A percentile compares a stretch with the other conserved stretches of the same genome.
These are phyloP conservation scores for Pogonognathellus flavescens DNA, from an alignment of 1,140 invertebrate genomes.

Conservation along the genomic window DNA sequence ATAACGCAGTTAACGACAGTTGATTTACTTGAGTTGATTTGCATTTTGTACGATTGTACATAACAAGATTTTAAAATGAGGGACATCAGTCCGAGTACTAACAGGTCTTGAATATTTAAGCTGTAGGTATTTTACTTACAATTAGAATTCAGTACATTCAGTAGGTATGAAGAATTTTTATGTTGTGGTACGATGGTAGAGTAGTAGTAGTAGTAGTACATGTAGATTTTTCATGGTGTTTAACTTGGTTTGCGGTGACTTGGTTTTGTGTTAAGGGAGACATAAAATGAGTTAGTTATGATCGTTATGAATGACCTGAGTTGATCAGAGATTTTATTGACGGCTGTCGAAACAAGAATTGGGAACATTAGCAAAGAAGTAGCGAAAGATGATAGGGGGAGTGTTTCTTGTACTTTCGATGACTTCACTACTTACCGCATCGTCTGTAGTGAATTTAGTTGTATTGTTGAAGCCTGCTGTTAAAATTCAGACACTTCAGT, in stretches of 20 bases:
- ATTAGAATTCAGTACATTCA: too few species aligned
- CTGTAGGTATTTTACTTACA: too few species aligned
- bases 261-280: neutral
- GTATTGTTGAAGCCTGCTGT: neutral
- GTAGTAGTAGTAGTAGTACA: neutral
- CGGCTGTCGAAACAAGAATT: conserved; percentile 16
- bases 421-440: neutral
- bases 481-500: neutral
- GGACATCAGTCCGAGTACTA: too few species aligned
- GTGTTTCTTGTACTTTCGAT: conserved; percentile 14
- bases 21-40: too few species aligned
- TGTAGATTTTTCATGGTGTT: neutral
- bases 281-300: neutral
- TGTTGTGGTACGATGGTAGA: too few species aligned
- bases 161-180: neutral
- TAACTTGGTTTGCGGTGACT: neutral
- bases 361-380: neutral
- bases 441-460: neutral
- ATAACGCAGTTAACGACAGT: too few species aligned
- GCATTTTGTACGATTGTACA: too few species aligned
- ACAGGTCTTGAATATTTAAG: too few species aligned
- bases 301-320: neutral
- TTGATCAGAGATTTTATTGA: conserved; percentile 11
- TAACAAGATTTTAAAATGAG: too few species aligned
- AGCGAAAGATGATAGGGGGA: neutral